Conservation (phyloP, 1,140 invertebrate genomes). For the Aleiodes sp. region DNA sequence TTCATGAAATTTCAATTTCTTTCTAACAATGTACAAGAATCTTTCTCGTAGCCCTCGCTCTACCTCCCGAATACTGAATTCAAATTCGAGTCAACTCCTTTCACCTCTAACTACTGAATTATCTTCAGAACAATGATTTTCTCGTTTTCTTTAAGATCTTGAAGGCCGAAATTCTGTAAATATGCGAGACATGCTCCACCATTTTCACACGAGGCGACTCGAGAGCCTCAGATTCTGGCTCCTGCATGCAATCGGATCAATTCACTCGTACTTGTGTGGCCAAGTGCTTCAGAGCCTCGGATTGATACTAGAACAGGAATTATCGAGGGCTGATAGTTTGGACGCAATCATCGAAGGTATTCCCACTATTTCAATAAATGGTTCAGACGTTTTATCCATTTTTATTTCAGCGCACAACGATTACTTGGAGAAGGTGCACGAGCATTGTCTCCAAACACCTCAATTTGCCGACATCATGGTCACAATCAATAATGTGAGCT, state of each 20-base stretch:
- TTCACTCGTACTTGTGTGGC: slow-evolving; percentile 74
- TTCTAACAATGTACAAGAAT: no score
- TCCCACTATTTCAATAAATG: not conserved
- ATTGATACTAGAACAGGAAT: slow-evolving; percentile 61
- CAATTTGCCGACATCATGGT: slow-evolving; percentile 55
- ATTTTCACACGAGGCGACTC: slow-evolving; percentile 65
- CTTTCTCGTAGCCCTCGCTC: no score
- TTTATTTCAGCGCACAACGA: slow-evolving; percentile 56
- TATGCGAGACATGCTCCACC: slow-evolving; percentile 47
- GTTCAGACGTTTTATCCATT: not conserved
- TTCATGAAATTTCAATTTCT: no score
- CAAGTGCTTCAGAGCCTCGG: slow-evolving; percentile 70
- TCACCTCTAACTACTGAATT: no score
- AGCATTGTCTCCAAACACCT: slow-evolving; percentile 60
- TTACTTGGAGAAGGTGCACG: slow-evolving; percentile 59
- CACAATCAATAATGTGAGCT: slow-evolving; percentile 56
- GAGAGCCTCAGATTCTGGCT: slow-evolving; percentile 71
- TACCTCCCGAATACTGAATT: no score
- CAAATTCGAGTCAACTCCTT: no score
- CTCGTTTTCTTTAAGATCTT: slow-evolving; percentile 49
- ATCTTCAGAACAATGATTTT: no score
- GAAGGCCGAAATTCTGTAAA: slow-evolving; percentile 45
- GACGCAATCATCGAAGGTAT: slow-evolving; percentile 62
- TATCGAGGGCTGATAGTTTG: slow-evolving; percentile 64
- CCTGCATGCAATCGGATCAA: slow-evolving; percentile 70